These are phyloP conservation scores for Melanchra persicariae DNA, from an alignment of 2,888 invertebrate species.

Conservation along the genomic window DNA sequence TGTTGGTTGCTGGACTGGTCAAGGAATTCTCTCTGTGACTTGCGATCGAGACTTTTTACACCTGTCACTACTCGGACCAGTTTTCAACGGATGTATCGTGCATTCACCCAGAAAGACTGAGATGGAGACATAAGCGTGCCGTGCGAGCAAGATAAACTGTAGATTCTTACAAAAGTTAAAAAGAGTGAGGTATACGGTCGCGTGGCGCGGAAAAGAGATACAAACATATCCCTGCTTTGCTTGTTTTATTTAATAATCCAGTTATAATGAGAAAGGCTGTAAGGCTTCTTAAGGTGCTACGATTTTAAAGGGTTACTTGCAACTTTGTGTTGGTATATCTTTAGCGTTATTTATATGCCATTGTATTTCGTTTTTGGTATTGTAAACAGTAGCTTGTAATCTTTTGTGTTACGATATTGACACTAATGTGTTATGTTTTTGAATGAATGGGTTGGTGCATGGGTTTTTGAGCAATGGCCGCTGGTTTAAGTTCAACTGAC, in stretches of 20 bases:
- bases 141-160: conserved; percentile 61
- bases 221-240: conserved; percentile 49
- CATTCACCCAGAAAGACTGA: conserved; percentile 80
- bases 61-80: conserved; percentile 83
- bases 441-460: conserved; percentile 32
- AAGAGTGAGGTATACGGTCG: conserved; percentile 72
- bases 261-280: conserved; percentile 79
- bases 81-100: conserved; percentile 83
- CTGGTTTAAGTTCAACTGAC: background rate
- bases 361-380: conserved; percentile 49
- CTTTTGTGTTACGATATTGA: conserved; percentile 46
- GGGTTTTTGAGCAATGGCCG: conserved; percentile 5
- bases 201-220: conserved; percentile 80
- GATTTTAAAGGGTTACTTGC: conserved; percentile 65
- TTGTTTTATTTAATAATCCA: conserved; percentile 81
- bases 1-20: conserved; percentile 72
- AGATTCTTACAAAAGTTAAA: conserved; percentile 19
- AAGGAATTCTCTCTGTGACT: conserved; percentile 75
- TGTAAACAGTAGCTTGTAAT: conserved; percentile 39
- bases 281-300: conserved; percentile 69
- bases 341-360: conserved; percentile 45
- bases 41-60: conserved; percentile 78
- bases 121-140: conserved; percentile 79
- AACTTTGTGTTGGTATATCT: conserved; percentile 54
- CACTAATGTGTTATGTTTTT: conserved; percentile 45